These are phyloP conservation scores for Nebria ingens DNA, from an alignment of 1,140 invertebrate species.

Conservation along the genomic window DNA sequence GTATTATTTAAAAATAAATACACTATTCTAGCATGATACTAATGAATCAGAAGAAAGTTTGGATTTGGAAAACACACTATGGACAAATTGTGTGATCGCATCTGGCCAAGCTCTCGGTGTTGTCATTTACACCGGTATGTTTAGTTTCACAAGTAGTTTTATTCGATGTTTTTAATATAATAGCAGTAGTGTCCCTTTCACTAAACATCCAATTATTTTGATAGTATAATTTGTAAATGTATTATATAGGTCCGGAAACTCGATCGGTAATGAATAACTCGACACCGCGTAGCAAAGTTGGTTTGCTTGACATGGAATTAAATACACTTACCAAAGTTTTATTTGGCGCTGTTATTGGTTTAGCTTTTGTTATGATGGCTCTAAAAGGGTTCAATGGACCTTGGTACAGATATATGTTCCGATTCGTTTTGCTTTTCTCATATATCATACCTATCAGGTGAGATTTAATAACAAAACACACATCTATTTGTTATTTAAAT, in stretches of 20 bases:
- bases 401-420: slow-evolving; percentile 95
- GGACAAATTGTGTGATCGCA: slow-evolving; percentile 97
- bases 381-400: slow-evolving; percentile 91
- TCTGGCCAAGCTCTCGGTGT: slow-evolving; percentile 92
- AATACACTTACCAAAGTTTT: slow-evolving; percentile 93
- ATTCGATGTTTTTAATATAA: too few species aligned
- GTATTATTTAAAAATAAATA: slow-evolving; percentile 13
- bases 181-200: too few species aligned
- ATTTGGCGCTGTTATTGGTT: slow-evolving; percentile 82
- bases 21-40: slow-evolving; percentile 48
- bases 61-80: slow-evolving; percentile 93
- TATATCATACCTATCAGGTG: slow-evolving; percentile 98
- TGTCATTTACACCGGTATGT: slow-evolving; percentile 84
- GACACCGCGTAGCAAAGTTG: slow-evolving; percentile 87
- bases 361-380: slow-evolving; percentile 90
- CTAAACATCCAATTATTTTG: too few species aligned
- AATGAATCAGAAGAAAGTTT: slow-evolving; percentile 64
- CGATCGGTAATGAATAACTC: slow-evolving; percentile 98
- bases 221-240: too few species aligned
- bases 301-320: slow-evolving; percentile 88
- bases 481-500: too few species aligned
- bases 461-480: too few species aligned
- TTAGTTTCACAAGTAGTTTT: too few species aligned
- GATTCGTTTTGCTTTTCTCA: slow-evolving; percentile 94
- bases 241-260: slow-evolving; percentile 68